Percentiles rank a stretch among this genome's conserved stretches.
Conservation (phyloP, 2,113 vertebrate species). For the Tenebrosternarchus preto region DNA sequence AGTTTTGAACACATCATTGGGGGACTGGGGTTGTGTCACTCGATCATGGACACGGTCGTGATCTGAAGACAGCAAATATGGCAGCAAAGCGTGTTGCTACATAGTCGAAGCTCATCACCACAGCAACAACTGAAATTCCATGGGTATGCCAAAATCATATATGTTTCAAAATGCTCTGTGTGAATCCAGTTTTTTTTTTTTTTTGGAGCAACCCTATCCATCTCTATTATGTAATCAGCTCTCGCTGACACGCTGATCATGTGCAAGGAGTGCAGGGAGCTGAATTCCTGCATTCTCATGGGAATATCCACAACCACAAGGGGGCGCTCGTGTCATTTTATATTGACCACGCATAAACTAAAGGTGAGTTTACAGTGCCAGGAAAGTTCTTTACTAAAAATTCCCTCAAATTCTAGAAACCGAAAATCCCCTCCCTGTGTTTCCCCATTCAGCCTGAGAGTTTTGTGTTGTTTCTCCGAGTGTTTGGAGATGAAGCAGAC, state of each 20-base stretch:
- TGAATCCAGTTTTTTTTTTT: background rate
- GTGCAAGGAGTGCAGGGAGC: background rate
- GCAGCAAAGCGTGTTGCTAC: background rate
- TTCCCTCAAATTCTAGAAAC: background rate
- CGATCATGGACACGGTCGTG: no score
- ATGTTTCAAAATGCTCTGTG: background rate
- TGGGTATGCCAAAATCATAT: background rate
- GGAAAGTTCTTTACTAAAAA: background rate
- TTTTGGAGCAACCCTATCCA: conserved; percentile 1
- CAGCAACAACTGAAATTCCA: background rate
- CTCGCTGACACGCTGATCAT: conserved; percentile 32
- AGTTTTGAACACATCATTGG: no score
- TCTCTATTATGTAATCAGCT: conserved; percentile 32
- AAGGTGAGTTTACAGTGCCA: background rate
- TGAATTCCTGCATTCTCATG: background rate
- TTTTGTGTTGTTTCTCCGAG: no score
- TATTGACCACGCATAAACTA: background rate
- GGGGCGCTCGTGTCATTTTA: background rate
- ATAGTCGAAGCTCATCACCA: background rate
- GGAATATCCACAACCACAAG: background rate
- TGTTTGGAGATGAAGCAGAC: background rate
- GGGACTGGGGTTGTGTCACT: no score
- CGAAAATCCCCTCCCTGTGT: no score
- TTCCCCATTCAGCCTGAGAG: no score
- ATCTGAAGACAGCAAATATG: background rate